These are phyloP conservation scores for Oryzias woworae DNA, from an alignment of 2,113 vertebrate genomes.

Conservation along the genomic window DNA sequence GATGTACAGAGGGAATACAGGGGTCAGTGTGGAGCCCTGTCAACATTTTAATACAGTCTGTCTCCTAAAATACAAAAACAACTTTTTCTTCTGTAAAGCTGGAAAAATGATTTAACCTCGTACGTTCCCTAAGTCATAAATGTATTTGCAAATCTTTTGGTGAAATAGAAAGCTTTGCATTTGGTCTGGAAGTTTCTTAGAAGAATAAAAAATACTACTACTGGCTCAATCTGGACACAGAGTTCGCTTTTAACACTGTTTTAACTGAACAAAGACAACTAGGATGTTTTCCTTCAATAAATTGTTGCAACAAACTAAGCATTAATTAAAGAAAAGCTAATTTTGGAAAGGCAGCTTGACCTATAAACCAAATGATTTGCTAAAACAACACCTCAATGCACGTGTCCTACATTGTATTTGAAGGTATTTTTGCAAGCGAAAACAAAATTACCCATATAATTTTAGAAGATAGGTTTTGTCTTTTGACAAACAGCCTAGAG, in stretches of 20 bases:
- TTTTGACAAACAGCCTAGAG: conserved; percentile 8
- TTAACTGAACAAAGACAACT: too few relatives aligned
- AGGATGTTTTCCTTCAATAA: too few relatives aligned
- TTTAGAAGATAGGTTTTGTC: neutral
- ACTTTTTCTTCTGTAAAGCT: neutral
- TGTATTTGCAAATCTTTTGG: neutral
- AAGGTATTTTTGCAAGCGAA: neutral
- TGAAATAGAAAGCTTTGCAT: neutral
- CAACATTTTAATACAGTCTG: conserved; percentile 13
- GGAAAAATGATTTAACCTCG: neutral
- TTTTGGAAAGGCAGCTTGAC: too few relatives aligned
- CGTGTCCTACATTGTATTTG: too few relatives aligned
- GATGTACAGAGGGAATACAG: conserved; percentile 6
- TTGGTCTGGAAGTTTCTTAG: neutral
- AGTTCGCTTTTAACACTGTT: too few relatives aligned
- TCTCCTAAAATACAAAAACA: conserved; percentile 19
- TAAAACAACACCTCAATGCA: too few relatives aligned
- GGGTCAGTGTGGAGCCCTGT: conserved; percentile 20
- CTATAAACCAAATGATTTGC: too few relatives aligned
- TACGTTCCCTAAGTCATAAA: neutral
- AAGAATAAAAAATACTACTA: neutral
- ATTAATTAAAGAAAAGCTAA: too few relatives aligned
- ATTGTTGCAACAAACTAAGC: too few relatives aligned
- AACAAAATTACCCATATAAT: neutral
- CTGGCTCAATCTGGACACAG: neutral